Base-by-base conservation (phyloP, 35 echinoderm and acorn worm species). In the Apostichopus californicus region DNA sequence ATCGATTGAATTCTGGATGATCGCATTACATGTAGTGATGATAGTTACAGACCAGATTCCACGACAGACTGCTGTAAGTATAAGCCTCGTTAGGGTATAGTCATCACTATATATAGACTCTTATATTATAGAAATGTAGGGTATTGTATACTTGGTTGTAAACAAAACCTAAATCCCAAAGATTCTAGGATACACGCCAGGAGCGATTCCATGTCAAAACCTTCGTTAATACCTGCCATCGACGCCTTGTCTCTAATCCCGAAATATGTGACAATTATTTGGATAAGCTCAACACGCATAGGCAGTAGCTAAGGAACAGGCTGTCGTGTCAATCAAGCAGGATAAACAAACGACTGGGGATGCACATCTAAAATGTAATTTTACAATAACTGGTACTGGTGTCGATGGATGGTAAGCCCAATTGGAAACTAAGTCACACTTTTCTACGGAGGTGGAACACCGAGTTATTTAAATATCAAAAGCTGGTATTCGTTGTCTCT, bases 301-400 rank as follows among this genome's bases (percentile, higher is more conserved):
- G 59, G 10, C 86, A 71, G 64, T 87, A 64, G 86, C 86, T 34
- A 66, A 66, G 86, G 28, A 87, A 64, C 86, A 87, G 66, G 86
- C 86, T 87, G 86, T 87, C 86, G 55, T 71, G 86, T 87, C 86
- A 87, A 63, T 87, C 86, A 87, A 61, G 20, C 18, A 18, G 86
- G 86, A 87, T 87, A 87, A 87, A 87, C 86, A 87, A 87, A 87
- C 57, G 57, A 59, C 22, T 73, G 60, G 63, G 57, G 63, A 68
- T 64, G 86, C 53, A 89, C 86, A 89, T 89, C 86, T 89, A 89
- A 89, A 89, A 89, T 89, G 86, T 72, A 89, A 89, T 89, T 89
- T 68, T 89, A 89, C 86, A 89, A 89, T 89, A 89, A 73, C 61
- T 52, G 86, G 57, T 73, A 28, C 60, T 52, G 86, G 86, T 89